Evolutionary conservation across 2,113 vertebrate genomes (phyloP), one percentile per base, ranked within the genome.

Genomic region (Chaenocephalus aceratus): DNA sequence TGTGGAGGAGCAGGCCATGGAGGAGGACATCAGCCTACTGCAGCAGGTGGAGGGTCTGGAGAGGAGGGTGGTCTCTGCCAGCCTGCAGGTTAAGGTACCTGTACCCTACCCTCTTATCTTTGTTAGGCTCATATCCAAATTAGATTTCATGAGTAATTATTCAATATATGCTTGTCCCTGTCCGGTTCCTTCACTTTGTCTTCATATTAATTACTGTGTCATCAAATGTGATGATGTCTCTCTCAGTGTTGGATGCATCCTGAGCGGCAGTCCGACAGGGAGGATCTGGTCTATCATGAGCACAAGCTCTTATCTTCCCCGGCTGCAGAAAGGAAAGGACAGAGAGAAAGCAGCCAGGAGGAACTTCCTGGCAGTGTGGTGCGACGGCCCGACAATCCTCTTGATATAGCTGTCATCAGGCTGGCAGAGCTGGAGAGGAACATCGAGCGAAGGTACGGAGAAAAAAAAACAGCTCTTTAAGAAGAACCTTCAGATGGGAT

Each of bases 361-460:
- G 57, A 94, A 69, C 13, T 18, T 26, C 21, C 59, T 10, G 78
- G 80, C 94, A 94, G 21, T 15, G 89, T 97, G 91, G 94, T 95
- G 75, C 96, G 96, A 80, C 96, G 83, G 91, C 94, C 91, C 91
- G 95, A 97, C 96, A 99, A 98, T 95, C 98, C 97, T 90, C 97
- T 99, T 95, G 98, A 99, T 95, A 97, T 97, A 95, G 97, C 98
- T 83, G 96, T 98, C 93, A 96, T 93, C 90, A 97, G 97, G 80
- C 96, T 99, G 83, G 96, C 96, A 93, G 97, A 97, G 92, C 96
- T 99, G 96, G 98, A 99, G 96, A 96, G 95, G 94, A 98, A 99
- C 97, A 97, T 98, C 80, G 97, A 99, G 94, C 94, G 96, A 97
- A 99, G 97, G 97, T 99, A 98, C 95, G 94, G 96, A 94, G 16